phyloP scores from a whole-genome alignment of 2,113 vertebrate genomes.

The Siphamia tubifer region DNA sequence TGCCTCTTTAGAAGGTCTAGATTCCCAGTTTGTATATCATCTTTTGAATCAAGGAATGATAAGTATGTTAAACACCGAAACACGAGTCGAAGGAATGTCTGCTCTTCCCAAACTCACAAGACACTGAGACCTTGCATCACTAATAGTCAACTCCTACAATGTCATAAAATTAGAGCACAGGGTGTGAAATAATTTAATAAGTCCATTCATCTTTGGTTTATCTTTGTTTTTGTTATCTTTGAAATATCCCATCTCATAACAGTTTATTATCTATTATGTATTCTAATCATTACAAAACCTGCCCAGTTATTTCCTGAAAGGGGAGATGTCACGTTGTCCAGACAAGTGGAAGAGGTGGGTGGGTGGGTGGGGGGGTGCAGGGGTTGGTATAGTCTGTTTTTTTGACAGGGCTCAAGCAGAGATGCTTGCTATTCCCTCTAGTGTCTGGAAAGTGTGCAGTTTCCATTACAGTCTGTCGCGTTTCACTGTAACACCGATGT shows the following conservation, averaged over 20 bases:
- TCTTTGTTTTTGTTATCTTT: conserved; percentile 18
- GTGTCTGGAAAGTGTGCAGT: conserved; percentile 82
- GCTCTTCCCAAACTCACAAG: not conserved
- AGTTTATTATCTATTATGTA: conserved; percentile 51
- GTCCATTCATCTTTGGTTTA: not conserved
- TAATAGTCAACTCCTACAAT: not conserved
- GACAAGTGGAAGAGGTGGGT: not conserved
- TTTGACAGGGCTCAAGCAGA: conserved; percentile 73
- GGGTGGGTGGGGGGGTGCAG: too few relatives aligned
- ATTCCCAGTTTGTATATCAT: not conserved
- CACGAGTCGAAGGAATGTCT: conserved; percentile 34
- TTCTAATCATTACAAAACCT: conserved; percentile 48
- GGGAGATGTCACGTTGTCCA: conserved; percentile 38
- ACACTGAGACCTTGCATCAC: conserved; percentile 4
- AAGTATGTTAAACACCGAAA: conserved; percentile 1
- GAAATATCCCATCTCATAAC: not conserved
- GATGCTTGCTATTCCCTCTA: conserved; percentile 77
- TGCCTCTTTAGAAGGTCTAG: not conserved
- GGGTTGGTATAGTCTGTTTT: conserved; percentile 47
- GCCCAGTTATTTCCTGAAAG: conserved; percentile 60
- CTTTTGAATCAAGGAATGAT: not conserved
- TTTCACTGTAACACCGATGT: conserved; percentile 70
- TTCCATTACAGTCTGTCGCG: conserved; percentile 72
- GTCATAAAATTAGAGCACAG: not conserved
- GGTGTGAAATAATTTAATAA: not conserved